Evolutionary conservation across 1,140 invertebrate genomes (phyloP), one percentile per base, ranked within the genome.

Genomic region (Meteorus sp.): DNA sequence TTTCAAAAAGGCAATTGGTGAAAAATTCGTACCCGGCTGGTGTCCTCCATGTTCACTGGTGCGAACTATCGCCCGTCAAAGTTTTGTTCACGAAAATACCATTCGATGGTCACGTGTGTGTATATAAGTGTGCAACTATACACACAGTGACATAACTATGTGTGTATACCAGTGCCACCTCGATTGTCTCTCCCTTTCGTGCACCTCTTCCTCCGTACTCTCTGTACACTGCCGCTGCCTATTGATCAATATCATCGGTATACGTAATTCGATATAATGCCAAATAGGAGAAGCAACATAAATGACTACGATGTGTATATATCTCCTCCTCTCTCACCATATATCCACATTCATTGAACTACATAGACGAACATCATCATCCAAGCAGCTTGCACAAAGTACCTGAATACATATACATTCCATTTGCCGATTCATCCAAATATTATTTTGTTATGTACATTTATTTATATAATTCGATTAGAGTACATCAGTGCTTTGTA

Each of bases 201-300:
- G n/a, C n/a, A n/a, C n/a, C n/a, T n/a, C n/a, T n/a, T 33, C 27
- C 39, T 39, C 44, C 39, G 37, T 13, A 41, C 33, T 59, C 27
- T 45, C 20, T 45, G 7, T 43, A 23, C 43, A n/a, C 22, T 60
- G 59, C 45, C 56, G 53, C 35, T 45, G 52, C 64, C 44, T 48
- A 64, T 56, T 65, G 61, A 71, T 71, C 67, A 62, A 71, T 69
- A 71, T 68, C 61, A 66, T 57, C 43, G 64, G 55, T n/a, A n/a
- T 59, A 66, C 65, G 67, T 70, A 69, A 70, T 61, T 70, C 61
- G 63, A 69, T 66, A 68, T 59, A 60, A 66, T 70, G 52, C 60
- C 51, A 64, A 60, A 64, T 66, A 20, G 62, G 65, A 58, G 2
- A 8, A 23, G 23, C 20, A 13, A 9, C 17, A 37, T 29, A 25